Evolutionary conservation across 2,888 invertebrate species (phyloP), one percentile per base, ranked within the genome.

Genomic region (Nebria brevicollis): DNA sequence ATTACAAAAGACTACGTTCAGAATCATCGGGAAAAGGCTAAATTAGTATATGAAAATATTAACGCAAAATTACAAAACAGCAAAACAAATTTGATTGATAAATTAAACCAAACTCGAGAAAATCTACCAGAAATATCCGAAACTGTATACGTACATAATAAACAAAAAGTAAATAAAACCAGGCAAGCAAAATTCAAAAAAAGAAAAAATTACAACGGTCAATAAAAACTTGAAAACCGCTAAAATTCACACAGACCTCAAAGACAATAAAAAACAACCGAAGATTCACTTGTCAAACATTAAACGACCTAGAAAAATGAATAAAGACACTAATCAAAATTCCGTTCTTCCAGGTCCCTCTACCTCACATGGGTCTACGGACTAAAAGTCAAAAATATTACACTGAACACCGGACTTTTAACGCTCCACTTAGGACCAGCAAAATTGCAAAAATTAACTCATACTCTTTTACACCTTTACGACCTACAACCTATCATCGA

Each of bases 241-340:
- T 4, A 66, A 70, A 76, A 66, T 76, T 66, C 20, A 20, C 43
- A 66, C 64, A 13, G 20, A 20, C 26, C 66, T 2, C 20, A 20
- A 20, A 11, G 11, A 34, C 64, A 25, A 64, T 34, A 76, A 43
- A 34, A 34, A 42, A 64, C 54, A 66, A 65, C 66, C 66, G 11
- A 76, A 76, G 11, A 76, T 76, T 76, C 66, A 76, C 26, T n/a
- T 76, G 6, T 76, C 77, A 64, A 76, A 76, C 65, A 76, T 76
- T 11, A 76, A 66, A 76, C 20, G 66, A 25, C 77, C 77, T 66
- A 66, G 66, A 66, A 66, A 66, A 66, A 6, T 13, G 25, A 43
- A 43, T 43, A 43, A 43, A 43, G 10, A 6, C 43, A 66, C 25
- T 66, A 66, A 66, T 66, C 15, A 66, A 66, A 25, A 13, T 66